These are phyloP conservation scores for Megalops cyprinoides DNA, from an alignment of 2,797 vertebrate genomes.

Conservation along the genomic window DNA sequence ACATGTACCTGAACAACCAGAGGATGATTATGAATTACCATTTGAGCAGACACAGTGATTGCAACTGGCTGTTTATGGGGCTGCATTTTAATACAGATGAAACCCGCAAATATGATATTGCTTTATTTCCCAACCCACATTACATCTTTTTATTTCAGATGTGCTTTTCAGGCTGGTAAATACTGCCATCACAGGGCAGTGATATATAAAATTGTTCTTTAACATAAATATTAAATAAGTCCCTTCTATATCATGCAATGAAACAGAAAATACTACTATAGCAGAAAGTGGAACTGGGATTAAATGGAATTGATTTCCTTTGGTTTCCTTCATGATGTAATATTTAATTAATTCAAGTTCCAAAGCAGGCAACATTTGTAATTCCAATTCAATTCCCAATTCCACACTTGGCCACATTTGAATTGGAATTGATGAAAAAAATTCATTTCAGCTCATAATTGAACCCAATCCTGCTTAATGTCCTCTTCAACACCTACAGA, in stretches of 20 bases:
- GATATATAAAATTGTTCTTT: too few species aligned
- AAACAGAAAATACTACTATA: too few species aligned
- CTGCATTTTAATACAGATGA: background rate
- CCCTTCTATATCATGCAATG: background rate
- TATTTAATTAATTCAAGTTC: background rate
- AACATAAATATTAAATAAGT: background rate
- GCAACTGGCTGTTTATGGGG: background rate
- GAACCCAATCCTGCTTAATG: background rate
- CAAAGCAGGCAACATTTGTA: background rate
- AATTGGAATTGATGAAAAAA: conserved; percentile 10
- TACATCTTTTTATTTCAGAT: background rate
- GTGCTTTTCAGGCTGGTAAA: background rate
- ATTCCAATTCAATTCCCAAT: conserved; percentile 14
- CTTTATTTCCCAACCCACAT: background rate
- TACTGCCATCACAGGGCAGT: too few species aligned
- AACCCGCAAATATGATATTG: background rate
- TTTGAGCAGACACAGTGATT: background rate
- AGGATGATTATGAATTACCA: conserved; percentile 14
- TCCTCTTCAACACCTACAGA: background rate
- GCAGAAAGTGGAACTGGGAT: background rate
- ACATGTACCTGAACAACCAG: background rate
- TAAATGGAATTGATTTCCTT: conserved; percentile 16
- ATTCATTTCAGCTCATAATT: conserved; percentile 3
- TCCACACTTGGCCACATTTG: conserved; percentile 6
- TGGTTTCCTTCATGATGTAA: background rate